Evolutionary conservation across 2,888 invertebrate genomes (phyloP), one percentile per base, ranked within the genome.

Genomic region (Thymelicus lineola): DNA sequence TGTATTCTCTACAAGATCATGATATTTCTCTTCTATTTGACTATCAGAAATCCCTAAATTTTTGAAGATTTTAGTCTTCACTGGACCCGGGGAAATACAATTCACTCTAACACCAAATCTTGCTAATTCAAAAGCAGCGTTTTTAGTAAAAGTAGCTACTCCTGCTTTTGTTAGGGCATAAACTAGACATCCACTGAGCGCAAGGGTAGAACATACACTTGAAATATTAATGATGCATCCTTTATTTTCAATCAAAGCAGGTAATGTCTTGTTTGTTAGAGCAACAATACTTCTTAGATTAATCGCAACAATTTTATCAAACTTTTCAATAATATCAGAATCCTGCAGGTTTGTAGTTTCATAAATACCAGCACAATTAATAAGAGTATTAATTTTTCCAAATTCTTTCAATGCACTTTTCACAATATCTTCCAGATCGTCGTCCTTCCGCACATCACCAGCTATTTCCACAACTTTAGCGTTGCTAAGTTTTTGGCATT

Each of bases 1-100:
- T 10, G 73, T 74, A 1, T 12, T n/a, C 35, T 66, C 48, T 35
- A 55, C 63, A 45, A 62, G 36, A 6, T 9, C 15, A 35, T 73
- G 55, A 73, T 70, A 75, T 36, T 60, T 9, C 5, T 10, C 17
- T 10, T 66, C 17, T 9, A 55, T 59, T 10, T 62, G 48, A 4
- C 95, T 76, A 97, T 96, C 73, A 97, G 90, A 84, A 97, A 61
- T n/a, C 4, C 71, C 76, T 5, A 50, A 97, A 86, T 94, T 75
- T 42, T 63, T 57, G 0, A 74, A 12, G 42, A 77, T 65, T 58
- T 75, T 71, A 2, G 76, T 75, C 20, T 59, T 75, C 7, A 74
- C 74, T 1, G 74, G 74, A 14, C 77, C 77, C 12, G 98, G 98
- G 87, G 97, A 97, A 0, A 98, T 97, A 7, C 58, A 45, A 50